Percentiles rank a stretch among this genome's conserved stretches.
phyloP scores from a whole-genome alignment of 2,888 invertebrate species.

The Euzophera pinguis region DNA sequence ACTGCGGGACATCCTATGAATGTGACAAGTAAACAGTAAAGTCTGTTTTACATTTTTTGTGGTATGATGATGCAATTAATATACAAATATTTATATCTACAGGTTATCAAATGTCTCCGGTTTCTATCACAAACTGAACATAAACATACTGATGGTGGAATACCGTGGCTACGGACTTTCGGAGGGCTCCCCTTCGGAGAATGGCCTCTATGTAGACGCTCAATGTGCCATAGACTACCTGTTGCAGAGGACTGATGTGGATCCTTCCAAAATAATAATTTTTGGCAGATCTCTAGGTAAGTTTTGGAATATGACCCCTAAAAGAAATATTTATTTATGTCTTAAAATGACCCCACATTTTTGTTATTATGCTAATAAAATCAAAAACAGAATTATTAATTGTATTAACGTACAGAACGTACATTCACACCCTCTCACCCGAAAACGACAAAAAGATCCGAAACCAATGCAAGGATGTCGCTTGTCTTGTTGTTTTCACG shows the following conservation, averaged over 20 bases:
- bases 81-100: slow-evolving; percentile 13
- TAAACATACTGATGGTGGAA: slow-evolving; percentile 95
- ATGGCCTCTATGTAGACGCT: slow-evolving; percentile 92
- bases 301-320: slow-evolving; percentile 13
- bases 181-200: slow-evolving; percentile 92
- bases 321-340: too few relatives aligned
- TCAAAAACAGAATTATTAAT: too few relatives aligned
- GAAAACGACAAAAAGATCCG: too few relatives aligned
- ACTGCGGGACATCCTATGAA: too few relatives aligned
- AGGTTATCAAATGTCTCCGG: slow-evolving; percentile 93
- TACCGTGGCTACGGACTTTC: slow-evolving; percentile 97
- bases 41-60: too few relatives aligned
- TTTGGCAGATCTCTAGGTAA: slow-evolving; percentile 93
- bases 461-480: too few relatives aligned
- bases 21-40: too few relatives aligned
- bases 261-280: slow-evolving; percentile 90
- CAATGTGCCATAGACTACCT: slow-evolving; percentile 93
- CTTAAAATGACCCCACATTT: too few relatives aligned
- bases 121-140: slow-evolving; percentile 88
- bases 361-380: too few relatives aligned
- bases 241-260: slow-evolving; percentile 88
- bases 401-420: too few relatives aligned
- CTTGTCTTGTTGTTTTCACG: too few relatives aligned
- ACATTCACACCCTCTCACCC: too few relatives aligned
- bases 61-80: not conserved